phyloP scores from a whole-genome alignment of 2,797 vertebrate genomes.

The Mus minutoides region DNA sequence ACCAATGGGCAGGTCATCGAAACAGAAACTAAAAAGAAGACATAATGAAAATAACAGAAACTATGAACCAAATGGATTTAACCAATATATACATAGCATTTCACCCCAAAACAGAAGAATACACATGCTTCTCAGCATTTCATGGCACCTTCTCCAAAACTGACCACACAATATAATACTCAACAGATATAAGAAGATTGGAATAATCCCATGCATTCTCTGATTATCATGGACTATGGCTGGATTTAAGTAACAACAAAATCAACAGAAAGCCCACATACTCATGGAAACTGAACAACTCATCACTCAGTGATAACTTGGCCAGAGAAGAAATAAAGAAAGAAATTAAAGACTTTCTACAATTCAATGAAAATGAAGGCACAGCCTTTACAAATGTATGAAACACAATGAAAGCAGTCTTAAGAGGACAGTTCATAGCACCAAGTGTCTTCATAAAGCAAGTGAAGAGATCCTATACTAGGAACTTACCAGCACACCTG shows the following conservation, averaged over 20 bases:
- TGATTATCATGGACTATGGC: not conserved
- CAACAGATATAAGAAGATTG: not conserved
- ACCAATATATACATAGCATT: not conserved
- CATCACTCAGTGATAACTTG: not conserved
- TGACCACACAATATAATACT: not conserved
- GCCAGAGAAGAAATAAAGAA: not conserved
- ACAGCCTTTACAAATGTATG: not conserved
- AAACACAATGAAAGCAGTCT: not conserved
- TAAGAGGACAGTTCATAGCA: not conserved
- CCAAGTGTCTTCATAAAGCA: not conserved
- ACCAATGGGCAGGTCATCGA: not conserved
- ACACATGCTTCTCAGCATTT: not conserved
- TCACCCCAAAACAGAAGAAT: not conserved
- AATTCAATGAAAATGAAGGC: not conserved
- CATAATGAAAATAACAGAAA: not conserved
- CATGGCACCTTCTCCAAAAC: not conserved
- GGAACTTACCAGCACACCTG: not conserved
- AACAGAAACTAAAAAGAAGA: not conserved
- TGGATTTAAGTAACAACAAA: not conserved
- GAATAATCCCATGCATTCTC: not conserved
- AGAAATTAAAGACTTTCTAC: not conserved
- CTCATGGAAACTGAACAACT: not conserved
- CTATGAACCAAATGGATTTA: not conserved
- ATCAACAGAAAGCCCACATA: not conserved
- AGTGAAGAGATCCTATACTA: not conserved